Evolutionary conservation across 2,113 vertebrate species (phyloP), one percentile per base, ranked within the genome.

Genomic region (Pleuronectes platessa): DNA sequence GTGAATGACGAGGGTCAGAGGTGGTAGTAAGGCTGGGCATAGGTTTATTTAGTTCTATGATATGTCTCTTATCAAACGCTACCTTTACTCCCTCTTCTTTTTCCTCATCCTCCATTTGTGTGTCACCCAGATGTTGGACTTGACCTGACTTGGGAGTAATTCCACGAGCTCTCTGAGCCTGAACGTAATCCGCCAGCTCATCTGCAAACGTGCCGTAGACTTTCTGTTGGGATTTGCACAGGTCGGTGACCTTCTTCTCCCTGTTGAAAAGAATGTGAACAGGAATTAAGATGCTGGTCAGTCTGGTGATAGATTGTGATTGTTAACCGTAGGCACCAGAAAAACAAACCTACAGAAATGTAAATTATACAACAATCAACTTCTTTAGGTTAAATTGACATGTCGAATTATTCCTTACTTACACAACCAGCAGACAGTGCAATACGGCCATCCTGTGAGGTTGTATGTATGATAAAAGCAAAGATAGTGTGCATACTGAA

Each of bases 181-280:
- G 88, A 74, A 95, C 93, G 78, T 96, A 96, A 88, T 95, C 95
- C 7, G 90, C 92, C 68, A 97, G 90, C 84, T 97, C 95, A 63
- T 96, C 95, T 89, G 96, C 93, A 86, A 95, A 96, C 40, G 95
- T 96, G 81, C 75, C 76, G 68, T 92, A 93, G 23, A 85, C 89
- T 86, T 95, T 96, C 79, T 92, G 92, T 76, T 94, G 92, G 63
- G 95, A 91, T 73, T 94, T 94, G 83, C 94, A 94, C 26, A 94
- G 82, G 47, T 89, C 90, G 3, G 79, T 70, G 51, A 95, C 89
- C 40, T 90, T 92, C 74, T 80, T 93, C 92, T 95, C 92, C 92
- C 96, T 98, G 91, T 77, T 85, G 8, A 68, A 76, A 11, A 67
- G 76, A 45, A 88, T 11, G 11, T 10, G 55, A 76, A 59, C 21